Evolutionary conservation across 2,113 vertebrate genomes (phyloP).

Genomic region (Dicrurus megarhynchus): DNA sequence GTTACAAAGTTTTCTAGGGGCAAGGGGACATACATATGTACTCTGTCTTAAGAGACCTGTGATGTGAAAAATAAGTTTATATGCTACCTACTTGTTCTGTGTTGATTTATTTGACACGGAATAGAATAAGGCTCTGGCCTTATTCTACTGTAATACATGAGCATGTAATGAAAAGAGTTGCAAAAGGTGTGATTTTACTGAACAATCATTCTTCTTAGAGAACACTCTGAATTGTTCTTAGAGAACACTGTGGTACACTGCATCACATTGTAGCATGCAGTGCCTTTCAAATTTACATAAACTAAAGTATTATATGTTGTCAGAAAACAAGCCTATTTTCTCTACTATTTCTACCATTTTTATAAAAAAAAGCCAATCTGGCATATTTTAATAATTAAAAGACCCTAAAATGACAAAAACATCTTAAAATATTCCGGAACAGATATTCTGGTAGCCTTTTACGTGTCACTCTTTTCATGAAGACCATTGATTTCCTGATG

Average conservation of each 20-base stretch:
- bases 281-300: background rate
- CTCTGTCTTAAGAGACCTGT: background rate
- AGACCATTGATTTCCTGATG: background rate
- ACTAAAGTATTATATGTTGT: background rate
- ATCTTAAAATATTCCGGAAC: background rate
- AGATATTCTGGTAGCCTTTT: background rate
- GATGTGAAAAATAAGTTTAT: background rate
- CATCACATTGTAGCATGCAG: background rate
- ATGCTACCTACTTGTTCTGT: background rate
- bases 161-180: background rate
- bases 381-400: background rate
- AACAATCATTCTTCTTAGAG: background rate
- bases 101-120: background rate
- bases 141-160: background rate
- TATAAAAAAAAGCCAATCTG: background rate
- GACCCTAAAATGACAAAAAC: background rate
- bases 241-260: background rate
- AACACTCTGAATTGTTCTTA: too few species aligned
- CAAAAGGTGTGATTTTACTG: background rate
- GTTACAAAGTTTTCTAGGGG: background rate
- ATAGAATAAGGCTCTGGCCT: background rate
- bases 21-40: accelerated
- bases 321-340: background rate
- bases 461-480: background rate
- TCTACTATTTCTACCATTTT: background rate